Evolutionary conservation across 2,797 vertebrate genomes (phyloP).

Genomic region (Liparis tanakae): DNA sequence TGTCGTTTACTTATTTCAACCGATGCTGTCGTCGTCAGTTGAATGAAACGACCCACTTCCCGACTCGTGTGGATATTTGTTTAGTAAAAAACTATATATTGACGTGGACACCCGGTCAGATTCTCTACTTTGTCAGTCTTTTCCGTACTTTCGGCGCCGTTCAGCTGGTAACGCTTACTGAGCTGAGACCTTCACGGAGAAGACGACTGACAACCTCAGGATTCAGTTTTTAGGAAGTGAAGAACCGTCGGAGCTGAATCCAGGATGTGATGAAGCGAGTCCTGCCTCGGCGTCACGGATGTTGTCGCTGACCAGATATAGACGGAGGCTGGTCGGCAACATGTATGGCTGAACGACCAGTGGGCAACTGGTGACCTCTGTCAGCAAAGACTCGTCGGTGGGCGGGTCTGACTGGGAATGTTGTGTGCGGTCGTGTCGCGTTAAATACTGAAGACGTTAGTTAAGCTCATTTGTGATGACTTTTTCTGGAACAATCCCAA

Average conservation of each 20-base stretch:
- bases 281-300: neutral
- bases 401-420: slow-evolving; percentile 2
- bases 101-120: slow-evolving; percentile 4
- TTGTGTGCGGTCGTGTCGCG: neutral
- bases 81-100: slow-evolving; percentile 10
- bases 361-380: slow-evolving; percentile 65
- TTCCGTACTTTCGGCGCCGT: neutral
- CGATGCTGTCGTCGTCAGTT: neutral
- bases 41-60: neutral
- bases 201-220: neutral
- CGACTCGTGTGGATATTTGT: slow-evolving; percentile 13
- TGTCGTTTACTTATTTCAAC: neutral
- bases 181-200: slow-evolving; percentile 5
- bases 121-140: slow-evolving; percentile 1
- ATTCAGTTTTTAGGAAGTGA: slow-evolving; percentile 1
- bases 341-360: slow-evolving; percentile 38
- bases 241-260: neutral
- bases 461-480: no score
- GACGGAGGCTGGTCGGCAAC: slow-evolving; percentile 41
- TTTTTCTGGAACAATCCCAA: neutral
- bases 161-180: neutral
- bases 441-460: slow-evolving; percentile 2
- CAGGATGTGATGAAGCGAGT: slow-evolving; percentile 8
- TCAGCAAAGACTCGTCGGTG: slow-evolving; percentile 36
- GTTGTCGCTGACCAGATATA: slow-evolving; percentile 30